Base-by-base conservation (phyloP, 2,113 vertebrate genomes). In the Emydura subglobosa region DNA sequence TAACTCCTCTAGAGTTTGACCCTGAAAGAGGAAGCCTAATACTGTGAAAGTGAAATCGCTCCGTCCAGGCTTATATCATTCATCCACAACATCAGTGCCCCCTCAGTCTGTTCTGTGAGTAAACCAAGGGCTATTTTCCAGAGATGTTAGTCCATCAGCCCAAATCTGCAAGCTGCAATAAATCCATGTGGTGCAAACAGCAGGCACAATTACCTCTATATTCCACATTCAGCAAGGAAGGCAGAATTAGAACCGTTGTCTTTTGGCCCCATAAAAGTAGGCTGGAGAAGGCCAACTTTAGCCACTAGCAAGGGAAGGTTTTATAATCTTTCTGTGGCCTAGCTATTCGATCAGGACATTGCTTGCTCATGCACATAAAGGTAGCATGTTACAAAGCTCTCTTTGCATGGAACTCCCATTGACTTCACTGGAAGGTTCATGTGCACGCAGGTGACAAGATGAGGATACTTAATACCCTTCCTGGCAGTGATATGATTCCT, bases 151-250 rank as follows among this genome's bases (percentile, higher is more conserved):
- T 50, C 82, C 83, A 93, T 88, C 79, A 57, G n/a, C 54, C 86
- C 74, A 53, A 4, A 31, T 42, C 0, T 5, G 39, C 47, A 89
- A 68, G 61, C 16, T 68, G 31, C 61, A n/a, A n/a, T 68, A n/a
- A 19, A 68, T 19, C 61, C 31, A 65, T 34, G 34, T 68, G 61
- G 61, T n/a, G 34, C 16, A 68, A 68, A 68, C 61, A 68, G 61
- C 31, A 68, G 61, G 7, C 14, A 68, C 16, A n/a, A 19, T 16
- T 68, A 8, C 31, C 16, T 31, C 3, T 79, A 24, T 78, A 12
- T 91, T 55, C 65, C 47, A 21, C 13, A 0, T 17, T 42, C 0
- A 0, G 57, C 85, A 4, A 42, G 11, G 11, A 49, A 47, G 90
- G 39, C 68, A 76, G 83, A 53, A 42, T 5, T 68, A 44, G 13